phyloP scores from a whole-genome alignment of 2,888 invertebrate genomes.

The Epinotia demarniana region DNA sequence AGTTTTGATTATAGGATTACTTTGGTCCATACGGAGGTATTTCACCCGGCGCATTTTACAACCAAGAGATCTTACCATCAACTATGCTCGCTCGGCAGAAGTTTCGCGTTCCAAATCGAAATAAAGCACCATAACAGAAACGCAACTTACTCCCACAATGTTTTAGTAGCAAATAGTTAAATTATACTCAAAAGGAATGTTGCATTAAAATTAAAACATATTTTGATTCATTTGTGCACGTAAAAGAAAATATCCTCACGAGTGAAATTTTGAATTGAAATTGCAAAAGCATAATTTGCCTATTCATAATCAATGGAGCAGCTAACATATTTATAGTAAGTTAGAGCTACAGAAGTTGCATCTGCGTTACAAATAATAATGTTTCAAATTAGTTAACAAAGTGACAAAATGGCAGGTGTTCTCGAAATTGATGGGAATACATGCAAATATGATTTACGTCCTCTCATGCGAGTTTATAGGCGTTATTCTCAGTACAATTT shows the following conservation, averaged over 20 bases:
- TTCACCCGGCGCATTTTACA: no score
- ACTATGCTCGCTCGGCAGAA: no score
- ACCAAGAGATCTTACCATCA: no score
- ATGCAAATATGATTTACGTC: background rate
- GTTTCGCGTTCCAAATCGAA: background rate
- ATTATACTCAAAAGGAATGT: background rate
- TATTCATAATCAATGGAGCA: background rate
- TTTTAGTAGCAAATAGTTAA: background rate
- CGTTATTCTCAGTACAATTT: background rate
- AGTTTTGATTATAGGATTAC: no score
- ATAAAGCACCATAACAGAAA: background rate
- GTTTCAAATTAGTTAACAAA: slow-evolving; percentile 2
- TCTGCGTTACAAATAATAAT: background rate
- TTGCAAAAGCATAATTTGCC: background rate
- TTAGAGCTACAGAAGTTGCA: background rate
- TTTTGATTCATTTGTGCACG: slow-evolving; percentile 5
- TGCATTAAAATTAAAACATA: background rate
- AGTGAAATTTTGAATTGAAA: slow-evolving; percentile 7
- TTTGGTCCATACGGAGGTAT: no score
- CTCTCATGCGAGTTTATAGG: background rate
- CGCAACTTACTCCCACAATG: background rate
- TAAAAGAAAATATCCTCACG: slow-evolving; percentile 5
- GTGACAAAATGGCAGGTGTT: background rate
- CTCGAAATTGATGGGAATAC: background rate
- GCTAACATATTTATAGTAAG: background rate